Conservation (phyloP, 1,140 invertebrate genomes). For the Bombus ignitus region DNA sequence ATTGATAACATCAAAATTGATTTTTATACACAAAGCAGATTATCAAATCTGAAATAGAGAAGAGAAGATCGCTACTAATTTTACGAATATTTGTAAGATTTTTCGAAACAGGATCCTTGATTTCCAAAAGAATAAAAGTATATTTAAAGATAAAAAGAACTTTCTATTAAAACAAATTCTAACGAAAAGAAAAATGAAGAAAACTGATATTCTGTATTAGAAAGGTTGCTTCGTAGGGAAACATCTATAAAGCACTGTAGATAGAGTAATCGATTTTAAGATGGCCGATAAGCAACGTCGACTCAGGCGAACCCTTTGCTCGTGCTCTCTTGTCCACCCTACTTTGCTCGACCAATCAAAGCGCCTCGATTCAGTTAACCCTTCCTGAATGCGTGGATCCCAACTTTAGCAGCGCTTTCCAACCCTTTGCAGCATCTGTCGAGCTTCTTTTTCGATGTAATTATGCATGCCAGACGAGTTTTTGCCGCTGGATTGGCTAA, state of each 20-base stretch:
- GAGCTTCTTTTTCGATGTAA: constrained; percentile 70
- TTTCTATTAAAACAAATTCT: neutral
- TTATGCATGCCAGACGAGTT: constrained; percentile 70
- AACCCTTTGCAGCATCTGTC: constrained; percentile 74
- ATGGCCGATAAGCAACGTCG: constrained; percentile 53
- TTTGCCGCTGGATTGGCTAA: constrained; percentile 70
- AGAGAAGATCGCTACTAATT: no score
- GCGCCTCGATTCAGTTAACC: constrained; percentile 73
- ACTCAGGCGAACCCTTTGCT: constrained; percentile 50
- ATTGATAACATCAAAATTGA: no score
- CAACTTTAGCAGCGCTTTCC: constrained; percentile 2
- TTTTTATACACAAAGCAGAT: no score
- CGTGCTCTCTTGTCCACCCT: constrained; percentile 52
- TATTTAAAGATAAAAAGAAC: no score
- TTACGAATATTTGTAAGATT: no score
- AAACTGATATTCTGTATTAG: neutral
- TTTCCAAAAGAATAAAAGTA: no score
- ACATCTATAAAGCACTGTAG: neutral
- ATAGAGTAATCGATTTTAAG: constrained; percentile 40
- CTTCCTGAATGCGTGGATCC: constrained; percentile 63
- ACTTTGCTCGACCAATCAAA: constrained; percentile 64
- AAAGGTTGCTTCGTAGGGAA: no score
- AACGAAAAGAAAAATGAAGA: neutral
- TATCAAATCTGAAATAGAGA: no score
- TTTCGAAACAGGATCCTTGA: no score